phyloP scores from a whole-genome alignment of 2,113 vertebrate species.

The Ceuthmochares aereus region DNA sequence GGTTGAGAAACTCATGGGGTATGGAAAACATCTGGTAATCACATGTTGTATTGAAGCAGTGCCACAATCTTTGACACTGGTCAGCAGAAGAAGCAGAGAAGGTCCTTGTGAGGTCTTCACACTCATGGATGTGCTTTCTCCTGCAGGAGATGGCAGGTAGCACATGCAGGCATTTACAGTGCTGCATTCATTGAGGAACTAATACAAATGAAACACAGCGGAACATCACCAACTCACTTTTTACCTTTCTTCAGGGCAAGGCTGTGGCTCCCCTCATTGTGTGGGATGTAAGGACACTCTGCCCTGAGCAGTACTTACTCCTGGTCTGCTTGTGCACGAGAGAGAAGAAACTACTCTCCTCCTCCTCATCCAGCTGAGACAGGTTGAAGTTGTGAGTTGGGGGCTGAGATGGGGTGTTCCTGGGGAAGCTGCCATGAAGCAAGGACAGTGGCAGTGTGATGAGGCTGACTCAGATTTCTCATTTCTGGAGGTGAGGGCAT shows the following conservation, averaged over 20 bases:
- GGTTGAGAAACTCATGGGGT: background rate
- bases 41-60: background rate
- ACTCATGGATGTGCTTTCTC: background rate
- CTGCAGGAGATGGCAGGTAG: background rate
- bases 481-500: background rate
- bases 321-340: accelerated
- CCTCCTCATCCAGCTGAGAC: background rate
- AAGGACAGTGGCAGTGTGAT: accelerated
- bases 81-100: background rate
- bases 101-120: background rate
- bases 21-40: slow-evolving; percentile 14
- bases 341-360: background rate
- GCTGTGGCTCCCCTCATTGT: background rate
- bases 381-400: accelerated
- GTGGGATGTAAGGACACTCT: accelerated
- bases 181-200: background rate
- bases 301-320: background rate
- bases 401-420: accelerated
- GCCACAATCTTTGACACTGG: background rate
- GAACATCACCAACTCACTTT: background rate
- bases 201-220: background rate
- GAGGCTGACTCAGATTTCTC: background rate
- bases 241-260: background rate
- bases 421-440: accelerated
- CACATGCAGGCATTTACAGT: accelerated